Base-by-base conservation (phyloP, 2,888 invertebrate genomes). In the Mellilla xanthometata region DNA sequence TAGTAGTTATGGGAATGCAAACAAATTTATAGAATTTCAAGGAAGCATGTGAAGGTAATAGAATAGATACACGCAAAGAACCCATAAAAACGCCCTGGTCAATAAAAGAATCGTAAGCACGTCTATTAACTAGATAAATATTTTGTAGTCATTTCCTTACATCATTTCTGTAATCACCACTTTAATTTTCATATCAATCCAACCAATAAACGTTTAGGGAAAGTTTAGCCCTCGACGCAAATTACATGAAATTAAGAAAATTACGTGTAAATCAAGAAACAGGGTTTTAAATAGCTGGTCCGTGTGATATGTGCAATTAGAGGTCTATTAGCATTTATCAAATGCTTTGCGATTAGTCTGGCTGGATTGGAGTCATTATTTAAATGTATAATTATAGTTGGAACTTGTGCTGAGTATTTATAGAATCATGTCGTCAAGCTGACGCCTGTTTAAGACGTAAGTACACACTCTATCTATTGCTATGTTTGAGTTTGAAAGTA, bases 221-320 rank as follows among this genome's bases (percentile, higher is more conserved):
- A 52, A 54, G 41, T 52, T 39, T 46, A 50, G 31, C 54, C 44
- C 28, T 46, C 24, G 34, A 48, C 38, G 8, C 7, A 36, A 49
- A 46, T 45, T 34, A 36, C 39, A 39, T 48, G 19, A 27, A 52
- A 54, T 47, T 36, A 35, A 19, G 11, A 5, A 28, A 39, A 46
- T 48, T 35, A 44, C 31, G 13, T 39, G 41, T 50, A 50, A 45
- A 49, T 33, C 36, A 45, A 41, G 39, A 48, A 49, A 54, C 47
- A 50, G 41, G 32, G 22, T 35, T 31, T 31, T 57, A 60, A 62
- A 56, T 41, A 42, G 42, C 26, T 5, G 22, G 36, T 35, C 41
- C 39, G 45, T 51, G 49, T 51, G 53, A 54, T 55, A 53, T 41
- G 39, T 46, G 49, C 30, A 54, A 55, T 58, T 57, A 57, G 41